Evolutionary conservation across 2,888 invertebrate species (phyloP).

Genomic region (Watsonalla binaria): DNA sequence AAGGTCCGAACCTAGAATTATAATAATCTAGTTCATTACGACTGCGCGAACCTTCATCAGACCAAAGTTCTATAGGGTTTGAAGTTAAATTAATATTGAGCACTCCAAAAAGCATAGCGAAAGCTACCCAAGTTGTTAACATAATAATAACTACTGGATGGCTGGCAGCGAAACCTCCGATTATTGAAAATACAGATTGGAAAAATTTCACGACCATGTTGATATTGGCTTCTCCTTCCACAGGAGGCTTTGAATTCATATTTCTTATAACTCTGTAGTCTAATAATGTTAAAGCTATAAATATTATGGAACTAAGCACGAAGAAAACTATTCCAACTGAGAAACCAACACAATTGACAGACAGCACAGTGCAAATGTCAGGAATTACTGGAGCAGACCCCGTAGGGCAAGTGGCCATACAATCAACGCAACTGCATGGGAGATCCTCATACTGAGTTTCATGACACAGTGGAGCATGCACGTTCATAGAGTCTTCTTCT

Average conservation of each 20-base stretch:
- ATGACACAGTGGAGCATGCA: slow-evolving; percentile 75
- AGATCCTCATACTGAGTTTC: slow-evolving; percentile 74
- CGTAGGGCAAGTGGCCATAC: slow-evolving; percentile 80
- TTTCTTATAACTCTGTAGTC: slow-evolving; percentile 26
- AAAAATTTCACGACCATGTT: slow-evolving; percentile 41
- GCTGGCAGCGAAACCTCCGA: slow-evolving; percentile 80
- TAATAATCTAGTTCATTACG: slow-evolving; percentile 92
- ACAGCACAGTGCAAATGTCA: slow-evolving; percentile 76
- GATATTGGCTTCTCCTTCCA: slow-evolving; percentile 10
- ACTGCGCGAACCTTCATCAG: slow-evolving; percentile 87
- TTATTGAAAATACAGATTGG: slow-evolving; percentile 46
- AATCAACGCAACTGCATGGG: slow-evolving; percentile 89
- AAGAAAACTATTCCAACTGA: slow-evolving; percentile 79
- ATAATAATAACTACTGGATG: slow-evolving; percentile 82
- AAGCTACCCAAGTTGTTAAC: slow-evolving; percentile 77
- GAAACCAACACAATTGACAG: slow-evolving; percentile 82
- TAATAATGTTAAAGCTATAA: slow-evolving; percentile 41
- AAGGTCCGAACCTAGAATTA: slow-evolving; percentile 91
- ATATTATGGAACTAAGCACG: slow-evolving; percentile 50
- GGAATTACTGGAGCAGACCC: slow-evolving; percentile 57
- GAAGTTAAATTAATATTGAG: slow-evolving; percentile 85
- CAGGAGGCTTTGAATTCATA: slow-evolving; percentile 12
- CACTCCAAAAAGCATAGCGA: slow-evolving; percentile 83
- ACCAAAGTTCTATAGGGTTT: slow-evolving; percentile 96
- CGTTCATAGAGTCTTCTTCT: slow-evolving; percentile 60